Percentiles rank a stretch among this genome's conserved stretches.
Evolutionary conservation across 2,113 vertebrate species (phyloP).

Genomic region (Narcine bancroftii): DNA sequence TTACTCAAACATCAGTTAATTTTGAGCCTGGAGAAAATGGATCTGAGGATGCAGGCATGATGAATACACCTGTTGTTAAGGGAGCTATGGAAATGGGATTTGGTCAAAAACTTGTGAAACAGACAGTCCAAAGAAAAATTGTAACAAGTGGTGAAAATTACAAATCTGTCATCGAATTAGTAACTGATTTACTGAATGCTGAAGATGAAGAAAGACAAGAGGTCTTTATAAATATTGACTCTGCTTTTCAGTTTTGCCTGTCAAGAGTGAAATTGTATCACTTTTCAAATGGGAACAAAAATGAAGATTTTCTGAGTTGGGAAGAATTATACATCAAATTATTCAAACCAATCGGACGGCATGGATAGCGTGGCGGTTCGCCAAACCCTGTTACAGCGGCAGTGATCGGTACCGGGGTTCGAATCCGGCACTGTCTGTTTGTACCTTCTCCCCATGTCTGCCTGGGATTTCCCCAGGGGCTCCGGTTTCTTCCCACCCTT

Average conservation of each 20-base stretch:
- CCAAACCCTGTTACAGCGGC: too few relatives aligned
- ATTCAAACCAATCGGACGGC: background rate
- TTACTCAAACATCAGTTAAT: constrained; percentile 68
- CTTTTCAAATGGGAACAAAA: background rate
- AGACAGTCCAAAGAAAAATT: constrained; percentile 86
- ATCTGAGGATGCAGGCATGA: constrained; percentile 84
- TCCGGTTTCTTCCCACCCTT: too few relatives aligned
- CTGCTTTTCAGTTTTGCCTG: too few relatives aligned
- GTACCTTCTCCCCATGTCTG: too few relatives aligned
- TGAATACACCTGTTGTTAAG: constrained; percentile 85
- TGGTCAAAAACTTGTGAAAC: constrained; percentile 74
- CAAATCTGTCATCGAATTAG: constrained; percentile 79
- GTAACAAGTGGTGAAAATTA: constrained; percentile 84
- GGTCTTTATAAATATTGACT: background rate
- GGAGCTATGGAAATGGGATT: constrained; percentile 95
- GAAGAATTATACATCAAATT: background rate
- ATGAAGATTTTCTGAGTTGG: background rate
- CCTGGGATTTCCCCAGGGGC: too few relatives aligned
- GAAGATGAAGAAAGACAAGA: constrained; percentile 87
- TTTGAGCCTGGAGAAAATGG: constrained; percentile 72
- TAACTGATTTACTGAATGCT: constrained; percentile 78
- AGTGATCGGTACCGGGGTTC: too few relatives aligned
- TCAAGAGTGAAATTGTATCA: background rate
- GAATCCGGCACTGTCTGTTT: too few relatives aligned
- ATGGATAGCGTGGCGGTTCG: too few relatives aligned